Percentiles rank a stretch among this genome's conserved stretches.
phyloP scores from a whole-genome alignment of 37 sponge, comb jelly and placozoan genomes.

The Geodia barretti region DNA sequence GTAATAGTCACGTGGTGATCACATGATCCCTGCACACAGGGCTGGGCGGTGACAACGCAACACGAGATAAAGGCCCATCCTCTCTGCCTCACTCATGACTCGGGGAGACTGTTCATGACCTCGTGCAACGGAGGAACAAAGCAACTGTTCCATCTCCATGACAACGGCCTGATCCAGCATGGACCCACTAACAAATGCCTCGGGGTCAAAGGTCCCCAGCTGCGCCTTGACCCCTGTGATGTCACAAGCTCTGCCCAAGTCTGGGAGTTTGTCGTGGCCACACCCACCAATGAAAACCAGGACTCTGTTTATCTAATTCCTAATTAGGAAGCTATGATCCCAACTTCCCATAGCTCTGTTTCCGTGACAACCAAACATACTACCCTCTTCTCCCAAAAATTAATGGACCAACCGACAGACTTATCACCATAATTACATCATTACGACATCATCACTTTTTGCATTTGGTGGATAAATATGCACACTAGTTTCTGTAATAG shows the following conservation, averaged over 20 bases:
- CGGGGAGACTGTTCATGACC: neutral
- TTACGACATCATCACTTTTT: too few species aligned
- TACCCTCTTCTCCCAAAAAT: too few species aligned
- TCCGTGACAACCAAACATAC: too few species aligned
- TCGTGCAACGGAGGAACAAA: neutral
- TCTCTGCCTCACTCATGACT: neutral
- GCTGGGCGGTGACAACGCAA: neutral
- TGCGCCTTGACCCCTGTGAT: neutral
- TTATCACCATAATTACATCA: too few species aligned
- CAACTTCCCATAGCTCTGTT: too few species aligned
- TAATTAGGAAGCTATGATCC: too few species aligned
- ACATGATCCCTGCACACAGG: neutral
- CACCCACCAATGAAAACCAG: too few species aligned
- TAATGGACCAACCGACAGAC: too few species aligned
- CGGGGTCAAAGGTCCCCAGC: neutral
- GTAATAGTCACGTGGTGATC: neutral
- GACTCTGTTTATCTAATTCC: too few species aligned
- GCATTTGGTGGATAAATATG: too few species aligned
- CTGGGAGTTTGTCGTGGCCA: neutral
- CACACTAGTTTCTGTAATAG: too few species aligned
- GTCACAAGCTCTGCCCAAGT: neutral
- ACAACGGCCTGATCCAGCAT: neutral
- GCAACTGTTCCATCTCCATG: neutral
- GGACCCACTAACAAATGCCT: neutral
- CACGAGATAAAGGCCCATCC: neutral